Conservation (phyloP, 2,113 vertebrate genomes). For the Dermatemys mawii region DNA sequence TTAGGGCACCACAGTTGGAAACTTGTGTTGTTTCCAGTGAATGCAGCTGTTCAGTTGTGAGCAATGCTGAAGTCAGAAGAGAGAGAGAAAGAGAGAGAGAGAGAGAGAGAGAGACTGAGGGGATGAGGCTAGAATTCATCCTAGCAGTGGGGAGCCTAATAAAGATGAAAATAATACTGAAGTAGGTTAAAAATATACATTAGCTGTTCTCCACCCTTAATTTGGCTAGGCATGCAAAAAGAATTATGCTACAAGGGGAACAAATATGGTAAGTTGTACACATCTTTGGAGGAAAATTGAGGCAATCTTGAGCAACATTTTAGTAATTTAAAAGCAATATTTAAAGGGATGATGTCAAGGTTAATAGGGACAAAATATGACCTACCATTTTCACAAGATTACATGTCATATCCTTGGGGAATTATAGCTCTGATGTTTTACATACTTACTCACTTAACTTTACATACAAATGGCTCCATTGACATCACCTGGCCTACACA, state of each 20-base stretch:
- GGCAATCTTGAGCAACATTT: neutral
- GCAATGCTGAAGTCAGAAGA: neutral
- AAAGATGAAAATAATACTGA: neutral
- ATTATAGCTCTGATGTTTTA: neutral
- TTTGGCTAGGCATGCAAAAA: constrained; percentile 29
- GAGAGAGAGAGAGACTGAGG: neutral
- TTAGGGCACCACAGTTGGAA: constrained; percentile 61
- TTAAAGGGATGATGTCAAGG: constrained; percentile 7
- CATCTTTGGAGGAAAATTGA: constrained; percentile 16
- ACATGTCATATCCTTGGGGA: neutral
- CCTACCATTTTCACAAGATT: constrained; percentile 20
- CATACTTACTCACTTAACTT: neutral
- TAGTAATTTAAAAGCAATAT: constrained; percentile 36
- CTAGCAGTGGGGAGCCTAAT: neutral
- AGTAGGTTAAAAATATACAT: constrained; percentile 7
- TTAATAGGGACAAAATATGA: neutral
- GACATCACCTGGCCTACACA: neutral
- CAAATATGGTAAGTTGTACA: neutral
- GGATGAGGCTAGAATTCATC: neutral
- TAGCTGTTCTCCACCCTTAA: neutral
- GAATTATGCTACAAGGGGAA: neutral
- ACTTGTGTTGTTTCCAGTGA: constrained; percentile 12
- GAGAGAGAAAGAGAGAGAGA: neutral
- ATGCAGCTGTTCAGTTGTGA: neutral
- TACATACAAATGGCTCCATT: neutral